Evolutionary conservation across 1,140 invertebrate species (phyloP).

Genomic region (Watersipora subatra): DNA sequence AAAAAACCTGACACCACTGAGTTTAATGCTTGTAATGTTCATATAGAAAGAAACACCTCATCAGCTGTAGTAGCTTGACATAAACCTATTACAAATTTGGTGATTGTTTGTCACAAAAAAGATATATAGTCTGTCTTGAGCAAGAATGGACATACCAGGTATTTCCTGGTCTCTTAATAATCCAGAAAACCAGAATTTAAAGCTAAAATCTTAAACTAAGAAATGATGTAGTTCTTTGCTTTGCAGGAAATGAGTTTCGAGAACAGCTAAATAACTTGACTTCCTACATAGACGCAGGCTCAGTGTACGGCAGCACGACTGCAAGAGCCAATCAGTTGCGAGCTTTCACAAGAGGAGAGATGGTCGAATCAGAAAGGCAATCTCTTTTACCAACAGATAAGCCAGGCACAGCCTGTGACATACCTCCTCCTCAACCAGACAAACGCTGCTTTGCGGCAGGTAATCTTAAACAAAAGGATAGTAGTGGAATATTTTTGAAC

Average conservation of each 20-base stretch:
- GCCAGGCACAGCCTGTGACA: not conserved
- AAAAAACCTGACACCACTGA: too few species aligned
- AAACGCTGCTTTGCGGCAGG: not conserved
- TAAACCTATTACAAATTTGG: too few species aligned
- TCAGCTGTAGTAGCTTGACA: too few species aligned
- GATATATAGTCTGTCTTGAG: too few species aligned
- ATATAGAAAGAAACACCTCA: too few species aligned
- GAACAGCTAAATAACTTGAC: constrained; percentile 93
- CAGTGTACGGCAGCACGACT: constrained; percentile 71
- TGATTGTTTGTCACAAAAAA: too few species aligned
- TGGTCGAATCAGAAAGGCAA: not conserved
- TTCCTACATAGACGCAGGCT: constrained; percentile 81
- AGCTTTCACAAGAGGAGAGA: not conserved
- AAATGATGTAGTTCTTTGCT: too few species aligned
- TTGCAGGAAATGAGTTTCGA: constrained; percentile 35
- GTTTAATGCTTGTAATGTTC: too few species aligned
- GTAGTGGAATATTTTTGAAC: not conserved
- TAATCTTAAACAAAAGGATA: not conserved
- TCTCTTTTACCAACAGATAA: not conserved
- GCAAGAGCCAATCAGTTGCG: not conserved
- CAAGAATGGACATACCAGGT: too few species aligned
- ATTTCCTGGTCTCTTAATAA: too few species aligned
- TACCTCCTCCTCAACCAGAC: not conserved
- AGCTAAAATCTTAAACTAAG: too few species aligned
- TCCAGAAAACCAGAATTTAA: too few species aligned